Evolutionary conservation across 2,888 invertebrate genomes (phyloP).

Genomic region (Drosophila kokeensis): DNA sequence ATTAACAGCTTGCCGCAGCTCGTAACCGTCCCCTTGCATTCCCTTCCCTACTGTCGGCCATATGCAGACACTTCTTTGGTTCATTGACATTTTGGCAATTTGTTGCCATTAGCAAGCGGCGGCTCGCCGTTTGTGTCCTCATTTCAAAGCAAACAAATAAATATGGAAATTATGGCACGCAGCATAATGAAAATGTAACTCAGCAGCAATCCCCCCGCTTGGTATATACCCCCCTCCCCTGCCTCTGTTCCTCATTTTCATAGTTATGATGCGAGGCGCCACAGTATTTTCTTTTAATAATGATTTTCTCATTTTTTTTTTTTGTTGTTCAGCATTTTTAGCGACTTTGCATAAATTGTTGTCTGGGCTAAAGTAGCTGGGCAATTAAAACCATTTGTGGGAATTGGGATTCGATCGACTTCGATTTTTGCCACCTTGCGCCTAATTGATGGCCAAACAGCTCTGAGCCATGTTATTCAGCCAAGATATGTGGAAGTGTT

Average conservation of each 20-base stretch:
- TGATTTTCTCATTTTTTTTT: neutral
- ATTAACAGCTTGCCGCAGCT: slow-evolving; percentile 30
- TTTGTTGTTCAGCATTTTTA: slow-evolving; percentile 10
- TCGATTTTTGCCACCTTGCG: slow-evolving; percentile 59
- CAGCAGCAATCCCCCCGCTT: slow-evolving; percentile 23
- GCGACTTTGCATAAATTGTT: slow-evolving; percentile 49
- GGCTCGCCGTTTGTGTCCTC: slow-evolving; percentile 65
- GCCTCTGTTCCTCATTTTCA: neutral
- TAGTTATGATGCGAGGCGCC: slow-evolving; percentile 29
- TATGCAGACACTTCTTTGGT: slow-evolving; percentile 73
- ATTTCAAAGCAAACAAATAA: slow-evolving; percentile 69
- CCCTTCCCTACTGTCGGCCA: slow-evolving; percentile 16
- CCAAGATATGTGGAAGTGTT: slow-evolving; percentile 42
- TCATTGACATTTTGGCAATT: slow-evolving; percentile 76
- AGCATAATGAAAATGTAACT: slow-evolving; percentile 72
- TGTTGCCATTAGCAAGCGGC: slow-evolving; percentile 66
- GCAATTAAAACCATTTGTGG: slow-evolving; percentile 37
- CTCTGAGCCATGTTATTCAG: slow-evolving; percentile 39
- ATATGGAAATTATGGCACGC: slow-evolving; percentile 62
- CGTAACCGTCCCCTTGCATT: neutral
- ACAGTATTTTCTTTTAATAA: slow-evolving; percentile 9
- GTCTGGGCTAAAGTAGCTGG: slow-evolving; percentile 18
- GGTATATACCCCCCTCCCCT: neutral
- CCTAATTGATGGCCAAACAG: slow-evolving; percentile 48
- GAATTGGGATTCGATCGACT: slow-evolving; percentile 44